These are phyloP conservation scores for Henicopernis longicauda DNA, from an alignment of 2,113 vertebrate genomes.

Conservation along the genomic window DNA sequence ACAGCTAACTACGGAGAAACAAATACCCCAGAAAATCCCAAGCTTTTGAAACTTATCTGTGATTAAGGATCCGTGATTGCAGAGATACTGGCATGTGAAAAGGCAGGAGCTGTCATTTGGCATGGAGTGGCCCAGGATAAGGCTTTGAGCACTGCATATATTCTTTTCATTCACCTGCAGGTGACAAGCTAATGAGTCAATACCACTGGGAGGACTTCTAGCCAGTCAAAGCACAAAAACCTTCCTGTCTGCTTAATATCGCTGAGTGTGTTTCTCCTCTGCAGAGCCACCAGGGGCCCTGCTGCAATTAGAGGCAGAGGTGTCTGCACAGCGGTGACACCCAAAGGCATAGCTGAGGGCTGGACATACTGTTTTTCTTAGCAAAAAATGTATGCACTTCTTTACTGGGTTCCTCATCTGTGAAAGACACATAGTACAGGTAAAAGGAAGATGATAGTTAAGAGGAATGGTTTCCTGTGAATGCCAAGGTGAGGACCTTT, in stretches of 20 bases:
- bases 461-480: not conserved
- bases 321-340: not conserved
- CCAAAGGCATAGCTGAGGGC: not conserved
- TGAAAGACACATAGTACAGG: not conserved
- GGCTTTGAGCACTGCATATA: not conserved
- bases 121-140: not conserved
- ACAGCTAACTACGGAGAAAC: not conserved
- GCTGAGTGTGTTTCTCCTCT: not conserved
- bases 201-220: rapidly evolving
- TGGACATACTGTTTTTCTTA: not conserved
- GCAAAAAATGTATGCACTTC: not conserved
- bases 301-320: not conserved
- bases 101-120: not conserved
- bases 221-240: not conserved
- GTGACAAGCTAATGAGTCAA: not conserved
- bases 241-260: not conserved
- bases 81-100: not conserved
- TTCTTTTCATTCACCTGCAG: not conserved
- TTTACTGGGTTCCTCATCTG: not conserved
- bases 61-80: not conserved
- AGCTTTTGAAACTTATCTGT: not conserved
- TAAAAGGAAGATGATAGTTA: not conserved
- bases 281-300: not conserved
- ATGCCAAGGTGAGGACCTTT: not conserved
- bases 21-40: not conserved